A percentile compares a stretch with the other conserved stretches of the same genome.
These are phyloP conservation scores for Campaea margaritaria DNA, from an alignment of 2,888 invertebrate genomes.

Conservation along the genomic window DNA sequence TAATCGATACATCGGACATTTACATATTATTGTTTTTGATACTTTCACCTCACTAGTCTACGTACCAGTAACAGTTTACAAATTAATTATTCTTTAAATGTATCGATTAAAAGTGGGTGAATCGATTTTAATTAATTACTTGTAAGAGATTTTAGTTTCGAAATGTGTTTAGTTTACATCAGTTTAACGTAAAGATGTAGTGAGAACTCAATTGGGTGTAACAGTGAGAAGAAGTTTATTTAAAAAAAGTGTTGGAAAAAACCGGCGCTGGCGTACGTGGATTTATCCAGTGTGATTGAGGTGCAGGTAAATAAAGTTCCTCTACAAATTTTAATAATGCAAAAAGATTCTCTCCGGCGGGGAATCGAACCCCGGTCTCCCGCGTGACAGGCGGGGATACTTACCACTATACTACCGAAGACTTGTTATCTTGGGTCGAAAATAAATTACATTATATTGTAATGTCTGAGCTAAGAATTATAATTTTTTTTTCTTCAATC, in stretches of 20 bases:
- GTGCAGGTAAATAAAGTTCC: slow-evolving; percentile 85
- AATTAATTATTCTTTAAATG: slow-evolving; percentile 36
- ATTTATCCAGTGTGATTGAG: slow-evolving; percentile 90
- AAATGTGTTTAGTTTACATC: slow-evolving; percentile 1
- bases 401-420: slow-evolving; percentile 86
- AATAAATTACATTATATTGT: background rate
- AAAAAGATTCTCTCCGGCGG: slow-evolving; percentile 76
- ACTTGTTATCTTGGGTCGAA: slow-evolving; percentile 13
- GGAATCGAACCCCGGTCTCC: slow-evolving; percentile 86
- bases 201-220: slow-evolving; percentile 10
- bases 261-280: slow-evolving; percentile 90
- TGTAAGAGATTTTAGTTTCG: slow-evolving; percentile 12
- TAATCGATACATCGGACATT: slow-evolving; percentile 66
- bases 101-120: slow-evolving; percentile 24
- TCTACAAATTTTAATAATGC: slow-evolving; percentile 2
- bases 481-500: too few species aligned
- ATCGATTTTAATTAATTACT: slow-evolving; percentile 17
- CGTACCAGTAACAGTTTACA: slow-evolving; percentile 33
- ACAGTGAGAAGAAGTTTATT: slow-evolving; percentile 37
- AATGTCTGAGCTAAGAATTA: too few species aligned
- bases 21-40: slow-evolving; percentile 70
- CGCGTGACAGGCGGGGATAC: slow-evolving; percentile 86
- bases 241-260: slow-evolving; percentile 67
- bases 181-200: slow-evolving; percentile 18
- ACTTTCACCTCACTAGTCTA: slow-evolving; percentile 67